Conservation (phyloP, 2,797 vertebrate genomes). For the Gymnothorax reevesii region DNA sequence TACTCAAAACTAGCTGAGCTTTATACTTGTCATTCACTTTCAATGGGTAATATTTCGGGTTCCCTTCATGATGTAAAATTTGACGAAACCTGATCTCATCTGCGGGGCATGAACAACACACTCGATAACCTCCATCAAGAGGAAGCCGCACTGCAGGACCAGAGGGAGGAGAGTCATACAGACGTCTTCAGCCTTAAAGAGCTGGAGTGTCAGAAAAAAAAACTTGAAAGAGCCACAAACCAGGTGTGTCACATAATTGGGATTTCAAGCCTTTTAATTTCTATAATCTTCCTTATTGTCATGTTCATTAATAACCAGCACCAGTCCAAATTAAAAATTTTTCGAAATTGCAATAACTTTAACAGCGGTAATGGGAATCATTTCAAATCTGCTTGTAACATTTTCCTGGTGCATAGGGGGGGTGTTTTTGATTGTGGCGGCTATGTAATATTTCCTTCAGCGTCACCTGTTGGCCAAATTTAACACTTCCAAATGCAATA, state of each 20-base stretch:
- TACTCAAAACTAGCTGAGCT: neutral
- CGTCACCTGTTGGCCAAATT: too few species aligned
- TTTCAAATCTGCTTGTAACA: too few species aligned
- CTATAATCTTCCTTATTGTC: too few species aligned
- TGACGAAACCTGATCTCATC: neutral
- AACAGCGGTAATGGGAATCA: too few species aligned
- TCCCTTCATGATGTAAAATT: neutral
- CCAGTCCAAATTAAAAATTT: too few species aligned
- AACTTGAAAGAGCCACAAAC: slow-evolving; percentile 68
- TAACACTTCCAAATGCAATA: too few species aligned
- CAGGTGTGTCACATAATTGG: slow-evolving; percentile 63
- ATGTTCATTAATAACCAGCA: too few species aligned
- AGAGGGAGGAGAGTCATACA: slow-evolving; percentile 60
- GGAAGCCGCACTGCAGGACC: slow-evolving; percentile 52
- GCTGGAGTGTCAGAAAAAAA: slow-evolving; percentile 69
- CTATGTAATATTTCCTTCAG: too few species aligned
- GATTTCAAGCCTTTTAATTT: neutral
- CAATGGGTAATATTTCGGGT: neutral
- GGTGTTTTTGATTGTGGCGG: too few species aligned
- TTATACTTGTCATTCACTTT: neutral
- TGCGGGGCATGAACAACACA: slow-evolving; percentile 67
- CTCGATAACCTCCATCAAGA: slow-evolving; percentile 59
- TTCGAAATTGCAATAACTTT: too few species aligned
- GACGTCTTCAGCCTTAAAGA: slow-evolving; percentile 63
- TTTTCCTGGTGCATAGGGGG: too few species aligned